Evolutionary conservation across 2,113 vertebrate species (phyloP), one percentile per base, ranked within the genome.

Genomic region (Delphinus delphis): DNA sequence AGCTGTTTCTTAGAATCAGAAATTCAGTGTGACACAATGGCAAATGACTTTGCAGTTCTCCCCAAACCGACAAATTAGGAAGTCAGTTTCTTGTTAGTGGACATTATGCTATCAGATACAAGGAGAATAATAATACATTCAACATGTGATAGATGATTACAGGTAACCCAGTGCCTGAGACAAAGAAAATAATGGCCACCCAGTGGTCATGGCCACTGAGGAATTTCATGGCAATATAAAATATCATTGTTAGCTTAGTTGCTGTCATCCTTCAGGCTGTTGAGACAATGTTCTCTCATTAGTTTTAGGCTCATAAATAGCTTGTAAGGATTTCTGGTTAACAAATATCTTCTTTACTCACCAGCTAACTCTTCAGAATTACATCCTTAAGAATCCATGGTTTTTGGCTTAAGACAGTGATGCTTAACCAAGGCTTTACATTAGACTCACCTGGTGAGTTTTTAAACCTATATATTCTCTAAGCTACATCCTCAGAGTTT

Each of bases 291-390:
- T 6, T 26, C 13, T 82, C 33, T 87, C 58, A 20, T 44, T 90
- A 58, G 14, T 96, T 81, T 58, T 21, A 13, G 31, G 7, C 0
- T 74, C 23, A 79, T 60, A 87, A 93, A 50, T 7, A 58, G 5
- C 11, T 26, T 84, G 3, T 28, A 93, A 76, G 8, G 5, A 81
- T 63, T 94, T 74, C 31, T 70, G 8, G 9, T 47, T 10, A 68
- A 91, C 26, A 91, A 89, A 83, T 33, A 53, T n/a, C 14, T 92
- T 81, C 44, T 91, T 88, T 73, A 93, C 17, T 44, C 23, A 92
- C 1, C 23, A 76, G 8, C n/a, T 82, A 79, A 55, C 33, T 94
- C 21, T 92, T 71, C 71, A 95, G n/a, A 95, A 71, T 73, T 71
- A 50, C 10, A 70, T 18, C 11, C 8, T 68, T 70, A 88, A 81